phyloP scores from a whole-genome alignment of 2,888 invertebrate genomes.

The Sphaerophoria taeniata region DNA sequence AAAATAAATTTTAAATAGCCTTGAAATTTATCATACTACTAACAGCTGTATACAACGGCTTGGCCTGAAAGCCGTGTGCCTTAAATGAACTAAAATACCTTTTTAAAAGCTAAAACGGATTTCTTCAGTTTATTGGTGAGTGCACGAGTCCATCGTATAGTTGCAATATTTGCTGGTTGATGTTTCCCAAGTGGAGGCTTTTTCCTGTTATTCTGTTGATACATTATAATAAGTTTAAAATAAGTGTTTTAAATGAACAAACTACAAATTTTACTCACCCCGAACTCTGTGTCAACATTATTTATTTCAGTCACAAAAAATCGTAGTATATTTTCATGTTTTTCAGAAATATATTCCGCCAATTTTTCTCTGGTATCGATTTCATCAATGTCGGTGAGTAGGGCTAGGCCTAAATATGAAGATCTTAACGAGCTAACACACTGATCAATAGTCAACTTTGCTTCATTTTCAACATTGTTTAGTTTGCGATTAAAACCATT shows the following conservation, averaged over 20 bases:
- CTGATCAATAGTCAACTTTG: conserved; percentile 92
- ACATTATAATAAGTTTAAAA: no score
- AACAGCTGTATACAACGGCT: no score
- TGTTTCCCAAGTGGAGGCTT: conserved; percentile 85
- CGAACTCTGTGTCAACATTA: conserved; percentile 88
- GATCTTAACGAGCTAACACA: conserved; percentile 92
- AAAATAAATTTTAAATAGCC: no score
- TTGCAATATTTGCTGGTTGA: conserved; percentile 91
- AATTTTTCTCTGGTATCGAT: conserved; percentile 90
- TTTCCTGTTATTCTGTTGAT: conserved; percentile 78
- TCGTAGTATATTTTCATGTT: conserved; percentile 92
- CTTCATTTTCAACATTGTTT: conserved; percentile 89
- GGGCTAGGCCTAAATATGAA: conserved; percentile 91
- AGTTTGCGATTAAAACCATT: conserved; percentile 90
- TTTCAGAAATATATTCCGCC: conserved; percentile 88
- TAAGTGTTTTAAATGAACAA: not conserved
- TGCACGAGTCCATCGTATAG: conserved; percentile 93
- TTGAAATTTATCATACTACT: no score
- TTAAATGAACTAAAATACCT: conserved; percentile 82
- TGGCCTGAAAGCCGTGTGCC: no score
- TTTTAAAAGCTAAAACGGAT: conserved; percentile 91
- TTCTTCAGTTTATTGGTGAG: conserved; percentile 91
- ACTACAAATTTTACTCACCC: conserved; percentile 83
- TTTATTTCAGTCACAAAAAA: conserved; percentile 94
- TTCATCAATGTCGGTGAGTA: conserved; percentile 91